phyloP scores from a whole-genome alignment of 2,888 invertebrate genomes.

The Folsomia candida region DNA sequence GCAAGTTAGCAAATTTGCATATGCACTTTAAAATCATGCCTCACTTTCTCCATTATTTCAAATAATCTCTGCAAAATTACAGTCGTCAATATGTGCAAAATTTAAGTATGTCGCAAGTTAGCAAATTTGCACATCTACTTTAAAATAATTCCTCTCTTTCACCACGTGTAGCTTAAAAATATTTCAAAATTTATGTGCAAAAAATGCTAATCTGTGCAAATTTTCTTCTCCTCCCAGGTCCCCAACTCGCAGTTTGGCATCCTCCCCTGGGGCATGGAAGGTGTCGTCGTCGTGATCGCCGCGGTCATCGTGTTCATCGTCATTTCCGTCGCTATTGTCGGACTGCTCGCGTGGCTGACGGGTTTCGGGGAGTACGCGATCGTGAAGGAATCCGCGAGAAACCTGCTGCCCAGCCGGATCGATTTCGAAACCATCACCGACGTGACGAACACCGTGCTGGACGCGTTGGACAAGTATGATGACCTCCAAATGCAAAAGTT shows the following conservation, averaged over 20 bases:
- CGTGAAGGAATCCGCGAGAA: constrained; percentile 48
- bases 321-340: constrained; percentile 46
- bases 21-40: no score
- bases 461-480: constrained; percentile 49
- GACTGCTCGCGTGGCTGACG: constrained; percentile 47
- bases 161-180: no score
- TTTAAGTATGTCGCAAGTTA: no score
- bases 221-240: no score
- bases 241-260: constrained; percentile 51
- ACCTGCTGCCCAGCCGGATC: constrained; percentile 36
- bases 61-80: no score
- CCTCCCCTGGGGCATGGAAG: constrained; percentile 50
- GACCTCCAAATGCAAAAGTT: constrained; percentile 26
- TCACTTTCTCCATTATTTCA: no score
- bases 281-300: constrained; percentile 48
- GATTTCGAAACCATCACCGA: constrained; percentile 41
- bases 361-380: constrained; percentile 48
- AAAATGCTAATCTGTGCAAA: no score
- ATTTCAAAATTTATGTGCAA: no score
- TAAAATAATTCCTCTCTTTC: no score
- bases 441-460: constrained; percentile 43
- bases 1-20: no score
- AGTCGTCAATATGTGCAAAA: no score
- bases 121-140: no score
- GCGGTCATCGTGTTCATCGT: constrained; percentile 50